Evolutionary conservation across 2,888 invertebrate species (phyloP).

Genomic region (Pycnomerus fuliginosus): DNA sequence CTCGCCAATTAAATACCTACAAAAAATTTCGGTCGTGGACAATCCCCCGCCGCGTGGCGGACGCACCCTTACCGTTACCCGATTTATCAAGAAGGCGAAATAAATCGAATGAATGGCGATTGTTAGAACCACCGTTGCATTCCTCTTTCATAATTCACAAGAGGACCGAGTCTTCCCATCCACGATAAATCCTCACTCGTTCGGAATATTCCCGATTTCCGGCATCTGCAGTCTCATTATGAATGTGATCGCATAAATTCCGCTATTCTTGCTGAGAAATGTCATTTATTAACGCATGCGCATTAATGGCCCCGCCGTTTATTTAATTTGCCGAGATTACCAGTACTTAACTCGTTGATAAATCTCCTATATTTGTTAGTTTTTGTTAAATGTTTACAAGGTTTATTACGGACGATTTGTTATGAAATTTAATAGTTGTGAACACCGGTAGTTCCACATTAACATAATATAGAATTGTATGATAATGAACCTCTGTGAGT

Average conservation of each 20-base stretch:
- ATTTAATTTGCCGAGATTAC: slow-evolving; percentile 27
- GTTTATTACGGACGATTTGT: slow-evolving; percentile 19
- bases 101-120: background rate
- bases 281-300: slow-evolving; percentile 20
- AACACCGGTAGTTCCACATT: slow-evolving; percentile 21
- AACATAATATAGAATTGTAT: slow-evolving; percentile 20
- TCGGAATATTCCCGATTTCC: slow-evolving; percentile 34
- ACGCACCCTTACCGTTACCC: too few species aligned
- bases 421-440: slow-evolving; percentile 18
- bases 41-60: background rate
- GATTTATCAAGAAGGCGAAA: too few species aligned
- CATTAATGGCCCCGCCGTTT: slow-evolving; percentile 14
- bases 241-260: slow-evolving; percentile 44
- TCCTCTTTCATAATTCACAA: slow-evolving; percentile 7
- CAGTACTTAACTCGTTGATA: slow-evolving; percentile 27
- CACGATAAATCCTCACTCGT: background rate
- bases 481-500: slow-evolving; percentile 14
- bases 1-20: slow-evolving; percentile 8
- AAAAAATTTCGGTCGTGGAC: background rate
- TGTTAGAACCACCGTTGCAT: slow-evolving; percentile 1
- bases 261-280: slow-evolving; percentile 31
- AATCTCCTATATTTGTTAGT: slow-evolving; percentile 28
- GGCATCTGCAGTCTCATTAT: slow-evolving; percentile 44
- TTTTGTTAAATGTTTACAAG: slow-evolving; percentile 21
- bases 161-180: background rate